These are phyloP conservation scores for Lamprotornis superbus DNA, from an alignment of 2,113 vertebrate species.

Conservation along the genomic window DNA sequence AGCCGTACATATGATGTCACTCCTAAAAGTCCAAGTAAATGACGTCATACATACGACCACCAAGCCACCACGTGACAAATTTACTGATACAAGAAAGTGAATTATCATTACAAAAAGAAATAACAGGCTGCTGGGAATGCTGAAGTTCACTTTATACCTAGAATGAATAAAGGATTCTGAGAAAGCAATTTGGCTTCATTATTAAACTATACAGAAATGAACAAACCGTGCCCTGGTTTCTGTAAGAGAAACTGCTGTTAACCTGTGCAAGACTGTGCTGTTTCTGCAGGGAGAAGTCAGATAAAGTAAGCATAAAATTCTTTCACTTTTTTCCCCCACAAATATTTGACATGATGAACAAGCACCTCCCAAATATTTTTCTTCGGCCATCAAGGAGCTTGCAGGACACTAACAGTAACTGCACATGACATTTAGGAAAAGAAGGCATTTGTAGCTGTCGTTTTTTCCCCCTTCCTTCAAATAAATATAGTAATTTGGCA, in stretches of 20 bases:
- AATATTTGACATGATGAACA: not conserved
- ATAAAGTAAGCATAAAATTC: not conserved
- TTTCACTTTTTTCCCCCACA: not conserved
- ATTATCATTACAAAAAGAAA: not conserved
- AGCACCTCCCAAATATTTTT: not conserved
- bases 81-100: not conserved
- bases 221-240: not conserved
- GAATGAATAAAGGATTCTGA: slow-evolving; percentile 18
- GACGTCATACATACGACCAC: slow-evolving; percentile 96
- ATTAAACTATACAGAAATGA: not conserved
- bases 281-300: not conserved
- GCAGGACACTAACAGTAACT: not conserved
- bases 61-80: slow-evolving; percentile 84
- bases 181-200: not conserved
- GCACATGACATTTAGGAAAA: not conserved
- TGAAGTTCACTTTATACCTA: not conserved
- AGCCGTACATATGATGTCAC: slow-evolving; percentile 98
- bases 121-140: not conserved
- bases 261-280: not conserved
- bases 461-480: not conserved
- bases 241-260: not conserved
- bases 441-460: not conserved
- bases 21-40: slow-evolving; percentile 92
- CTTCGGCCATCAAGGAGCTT: not conserved
- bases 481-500: not conserved